Evolutionary conservation across 2,113 vertebrate species (phyloP).

Genomic region (Falcunculus frontatus): DNA sequence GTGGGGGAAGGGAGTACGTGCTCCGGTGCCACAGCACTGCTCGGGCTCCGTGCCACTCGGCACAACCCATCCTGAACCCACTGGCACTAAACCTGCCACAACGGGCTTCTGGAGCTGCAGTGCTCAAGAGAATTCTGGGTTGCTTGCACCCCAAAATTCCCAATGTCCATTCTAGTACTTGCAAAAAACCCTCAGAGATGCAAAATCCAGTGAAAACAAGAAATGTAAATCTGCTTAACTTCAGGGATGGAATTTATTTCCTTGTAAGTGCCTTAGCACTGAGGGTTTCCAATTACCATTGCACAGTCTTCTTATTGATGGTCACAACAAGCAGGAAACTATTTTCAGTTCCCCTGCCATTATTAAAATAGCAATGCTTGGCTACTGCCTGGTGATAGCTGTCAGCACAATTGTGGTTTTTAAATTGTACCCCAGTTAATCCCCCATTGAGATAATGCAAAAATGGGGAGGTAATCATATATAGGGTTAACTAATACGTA

Average conservation of each 20-base stretch:
- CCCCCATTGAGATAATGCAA: neutral
- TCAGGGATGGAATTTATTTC: neutral
- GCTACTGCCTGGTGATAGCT: neutral
- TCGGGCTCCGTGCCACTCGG: neutral
- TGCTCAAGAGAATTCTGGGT: accelerated
- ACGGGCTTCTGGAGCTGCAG: neutral
- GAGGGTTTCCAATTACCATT: neutral
- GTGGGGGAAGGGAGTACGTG: neutral
- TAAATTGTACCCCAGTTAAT: neutral
- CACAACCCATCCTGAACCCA: neutral
- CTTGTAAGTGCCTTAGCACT: neutral
- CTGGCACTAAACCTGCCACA: neutral
- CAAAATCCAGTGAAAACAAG: neutral
- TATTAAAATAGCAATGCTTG: constrained; percentile 14
- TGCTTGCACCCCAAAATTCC: neutral
- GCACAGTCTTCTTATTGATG: neutral
- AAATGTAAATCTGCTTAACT: neutral
- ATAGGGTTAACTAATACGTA: neutral
- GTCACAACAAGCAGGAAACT: neutral
- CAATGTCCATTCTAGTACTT: neutral
- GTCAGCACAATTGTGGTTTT: neutral
- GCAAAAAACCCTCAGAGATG: neutral
- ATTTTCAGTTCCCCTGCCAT: constrained; percentile 4
- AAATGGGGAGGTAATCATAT: neutral
- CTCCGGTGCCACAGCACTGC: neutral